Evolutionary conservation across 2,113 vertebrate species (phyloP).

Genomic region (Oreochromis niloticus): DNA sequence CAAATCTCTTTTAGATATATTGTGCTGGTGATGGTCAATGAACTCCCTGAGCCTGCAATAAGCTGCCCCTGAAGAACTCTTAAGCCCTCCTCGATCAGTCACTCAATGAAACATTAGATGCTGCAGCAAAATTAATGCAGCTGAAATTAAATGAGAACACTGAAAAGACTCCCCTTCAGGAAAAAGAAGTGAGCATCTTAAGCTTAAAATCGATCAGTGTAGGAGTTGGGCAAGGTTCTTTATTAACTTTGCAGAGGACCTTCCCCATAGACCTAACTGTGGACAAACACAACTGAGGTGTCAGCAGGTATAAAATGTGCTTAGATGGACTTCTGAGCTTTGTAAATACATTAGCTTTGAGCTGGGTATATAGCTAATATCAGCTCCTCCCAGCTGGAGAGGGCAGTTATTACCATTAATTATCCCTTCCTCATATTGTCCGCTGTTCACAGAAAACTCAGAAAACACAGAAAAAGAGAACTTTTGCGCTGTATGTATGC

Average conservation of each 20-base stretch:
- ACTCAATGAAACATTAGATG: constrained; percentile 50
- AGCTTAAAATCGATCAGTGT: constrained; percentile 56
- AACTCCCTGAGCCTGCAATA: constrained; percentile 19
- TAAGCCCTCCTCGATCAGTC: constrained; percentile 36
- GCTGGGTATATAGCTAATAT: constrained; percentile 37
- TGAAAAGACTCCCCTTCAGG: constrained; percentile 31
- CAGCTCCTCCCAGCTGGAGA: constrained; percentile 14
- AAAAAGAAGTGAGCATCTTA: constrained; percentile 28
- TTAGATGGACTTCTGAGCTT: constrained; percentile 53
- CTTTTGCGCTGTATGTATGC: background rate
- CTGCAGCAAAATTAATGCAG: constrained; percentile 52
- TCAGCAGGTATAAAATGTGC: constrained; percentile 66
- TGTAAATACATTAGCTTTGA: constrained; percentile 55
- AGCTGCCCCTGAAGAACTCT: constrained; percentile 32
- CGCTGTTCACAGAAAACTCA: constrained; percentile 1
- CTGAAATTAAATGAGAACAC: constrained; percentile 58
- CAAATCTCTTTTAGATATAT: background rate
- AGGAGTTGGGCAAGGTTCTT: constrained; percentile 43
- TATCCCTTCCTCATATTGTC: constrained; percentile 15
- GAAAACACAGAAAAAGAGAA: background rate
- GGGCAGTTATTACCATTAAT: constrained; percentile 51
- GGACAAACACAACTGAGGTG: constrained; percentile 59
- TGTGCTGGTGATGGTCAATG: constrained; percentile 4
- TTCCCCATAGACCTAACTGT: constrained; percentile 38
- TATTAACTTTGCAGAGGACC: constrained; percentile 62